These are phyloP conservation scores for Chascanopsetta lugubris DNA, from an alignment of 2,113 vertebrate species.

Conservation along the genomic window DNA sequence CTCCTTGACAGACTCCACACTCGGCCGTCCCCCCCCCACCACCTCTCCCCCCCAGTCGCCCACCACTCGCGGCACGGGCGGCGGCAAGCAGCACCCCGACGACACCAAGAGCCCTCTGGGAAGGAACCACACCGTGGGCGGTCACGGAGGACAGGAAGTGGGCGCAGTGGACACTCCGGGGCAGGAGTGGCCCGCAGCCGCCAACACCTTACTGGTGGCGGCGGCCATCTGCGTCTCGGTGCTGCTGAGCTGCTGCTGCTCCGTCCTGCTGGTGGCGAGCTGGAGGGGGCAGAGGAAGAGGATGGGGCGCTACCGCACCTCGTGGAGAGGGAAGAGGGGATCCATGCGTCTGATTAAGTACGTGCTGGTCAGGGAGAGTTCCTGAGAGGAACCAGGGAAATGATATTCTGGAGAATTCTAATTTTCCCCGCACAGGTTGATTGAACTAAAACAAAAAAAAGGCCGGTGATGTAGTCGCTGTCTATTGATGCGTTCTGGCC, in stretches of 20 bases:
- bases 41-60: background rate
- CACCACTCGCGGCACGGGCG: conserved; percentile 62
- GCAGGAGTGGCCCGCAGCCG: conserved; percentile 70
- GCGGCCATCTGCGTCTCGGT: conserved; percentile 77
- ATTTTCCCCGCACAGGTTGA: too few species aligned
- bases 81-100: conserved; percentile 82
- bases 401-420: too few species aligned
- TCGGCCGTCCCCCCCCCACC: background rate
- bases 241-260: conserved; percentile 85
- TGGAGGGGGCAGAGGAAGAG: conserved; percentile 76
- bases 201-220: conserved; percentile 79
- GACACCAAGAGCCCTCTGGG: conserved; percentile 82
- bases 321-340: conserved; percentile 59
- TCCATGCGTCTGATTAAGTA: conserved; percentile 81
- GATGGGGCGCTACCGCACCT: conserved; percentile 81
- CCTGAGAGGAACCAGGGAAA: conserved; percentile 55
- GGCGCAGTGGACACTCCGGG: conserved; percentile 23
- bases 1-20: conserved; percentile 3
- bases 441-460: conserved; percentile 15
- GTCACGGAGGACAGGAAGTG: conserved; percentile 28
- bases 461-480: background rate
- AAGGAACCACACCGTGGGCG: conserved; percentile 78
- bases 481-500: conserved; percentile 8
- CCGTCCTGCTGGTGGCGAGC: conserved; percentile 74
- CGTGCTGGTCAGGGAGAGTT: conserved; percentile 73